These are phyloP conservation scores for Dendrocincla fuliginosa DNA, from an alignment of 2,797 vertebrate species.

Conservation along the genomic window DNA sequence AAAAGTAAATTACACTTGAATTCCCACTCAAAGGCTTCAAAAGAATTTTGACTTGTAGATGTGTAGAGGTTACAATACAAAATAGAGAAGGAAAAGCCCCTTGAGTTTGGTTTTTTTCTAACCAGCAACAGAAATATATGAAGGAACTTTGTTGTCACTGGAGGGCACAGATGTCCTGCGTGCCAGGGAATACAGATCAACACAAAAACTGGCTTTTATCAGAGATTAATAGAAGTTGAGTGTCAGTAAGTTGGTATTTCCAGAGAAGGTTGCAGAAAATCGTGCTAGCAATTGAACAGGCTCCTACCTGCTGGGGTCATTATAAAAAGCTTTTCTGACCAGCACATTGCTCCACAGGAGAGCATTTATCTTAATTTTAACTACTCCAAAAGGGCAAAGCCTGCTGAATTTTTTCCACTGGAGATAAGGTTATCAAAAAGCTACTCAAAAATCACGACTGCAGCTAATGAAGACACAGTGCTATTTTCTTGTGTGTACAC, in stretches of 20 bases:
- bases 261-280: not conserved
- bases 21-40: not conserved
- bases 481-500: not conserved
- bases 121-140: not conserved
- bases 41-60: not conserved
- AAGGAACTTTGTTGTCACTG: not conserved
- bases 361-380: not conserved
- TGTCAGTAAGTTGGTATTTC: not conserved
- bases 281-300: not conserved
- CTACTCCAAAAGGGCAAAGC: not conserved
- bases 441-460: not conserved
- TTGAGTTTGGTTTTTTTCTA: not conserved
- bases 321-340: not conserved
- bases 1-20: not conserved
- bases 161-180: not conserved
- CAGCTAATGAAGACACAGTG: not conserved
- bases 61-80: not conserved
- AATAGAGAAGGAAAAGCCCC: not conserved
- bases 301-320: not conserved
- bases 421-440: not conserved
- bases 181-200: not conserved
- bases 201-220: not conserved
- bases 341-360: not conserved
- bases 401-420: not conserved
- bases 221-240: not conserved